Conservation (phyloP, 2,113 vertebrate species). For the Campylomormyrus numenius region DNA sequence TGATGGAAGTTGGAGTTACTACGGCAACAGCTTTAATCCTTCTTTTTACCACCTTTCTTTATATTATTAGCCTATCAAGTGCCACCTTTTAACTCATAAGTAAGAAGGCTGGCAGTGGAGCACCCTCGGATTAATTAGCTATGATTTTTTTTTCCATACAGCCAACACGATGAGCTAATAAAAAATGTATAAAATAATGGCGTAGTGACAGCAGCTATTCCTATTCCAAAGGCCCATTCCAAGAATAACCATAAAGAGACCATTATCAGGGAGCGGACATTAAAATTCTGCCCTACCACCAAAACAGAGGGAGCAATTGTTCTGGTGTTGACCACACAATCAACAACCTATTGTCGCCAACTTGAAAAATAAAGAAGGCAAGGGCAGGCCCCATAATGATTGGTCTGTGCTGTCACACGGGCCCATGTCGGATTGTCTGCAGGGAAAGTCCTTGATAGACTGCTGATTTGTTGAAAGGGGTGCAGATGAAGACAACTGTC, state of each 20-base stretch:
- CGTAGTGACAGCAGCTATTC: conserved; percentile 82
- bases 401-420: conserved; percentile 82
- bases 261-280: conserved; percentile 92
- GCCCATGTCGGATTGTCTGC: conserved; percentile 80
- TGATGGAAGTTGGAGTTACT: conserved; percentile 99
- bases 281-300: conserved; percentile 86
- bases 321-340: conserved; percentile 96
- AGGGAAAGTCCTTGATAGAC: conserved; percentile 87
- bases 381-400: conserved; percentile 92
- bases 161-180: conserved; percentile 96
- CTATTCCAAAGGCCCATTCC: conserved; percentile 80
- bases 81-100: conserved; percentile 94
- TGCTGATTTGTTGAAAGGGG: conserved; percentile 79
- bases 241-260: conserved; percentile 99
- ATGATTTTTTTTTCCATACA: conserved; percentile 80
- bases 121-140: conserved; percentile 85
- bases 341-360: conserved; percentile 97
- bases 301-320: conserved; percentile 96
- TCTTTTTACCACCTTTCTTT: conserved; percentile 88
- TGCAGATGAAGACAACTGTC: conserved; percentile 85
- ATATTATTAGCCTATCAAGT: conserved; percentile 87
- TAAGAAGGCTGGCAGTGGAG: conserved; percentile 73
- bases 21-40: conserved; percentile 97
- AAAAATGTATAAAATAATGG: conserved; percentile 97
- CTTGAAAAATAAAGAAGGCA: conserved; percentile 86